phyloP scores from a whole-genome alignment of 2,888 invertebrate species.

The Calameuta pallipes region DNA sequence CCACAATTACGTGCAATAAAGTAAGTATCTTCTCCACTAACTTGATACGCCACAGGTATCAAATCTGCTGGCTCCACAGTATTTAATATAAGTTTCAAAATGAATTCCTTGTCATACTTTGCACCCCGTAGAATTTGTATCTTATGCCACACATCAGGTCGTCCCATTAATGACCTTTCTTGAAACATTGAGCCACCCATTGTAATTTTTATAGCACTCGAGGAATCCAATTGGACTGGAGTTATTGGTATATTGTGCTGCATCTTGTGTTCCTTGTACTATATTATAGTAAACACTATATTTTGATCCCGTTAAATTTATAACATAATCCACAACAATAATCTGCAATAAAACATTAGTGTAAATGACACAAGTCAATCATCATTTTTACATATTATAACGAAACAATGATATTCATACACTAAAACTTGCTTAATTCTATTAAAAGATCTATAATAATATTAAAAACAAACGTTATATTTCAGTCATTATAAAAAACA shows the following conservation, averaged over 20 bases:
- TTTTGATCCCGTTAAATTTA: background rate
- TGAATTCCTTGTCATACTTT: constrained; percentile 55
- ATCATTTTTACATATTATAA: background rate
- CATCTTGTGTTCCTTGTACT: constrained; percentile 16
- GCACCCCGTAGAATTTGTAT: constrained; percentile 54
- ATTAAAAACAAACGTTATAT: background rate
- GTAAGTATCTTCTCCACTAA: constrained; percentile 55
- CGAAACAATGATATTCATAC: background rate
- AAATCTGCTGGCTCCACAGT: constrained; percentile 67
- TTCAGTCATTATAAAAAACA: background rate
- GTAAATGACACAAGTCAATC: background rate
- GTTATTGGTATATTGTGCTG: constrained; percentile 27
- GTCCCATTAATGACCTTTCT: constrained; percentile 54
- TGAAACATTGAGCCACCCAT: constrained; percentile 47
- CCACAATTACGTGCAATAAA: constrained; percentile 69
- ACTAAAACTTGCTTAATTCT: background rate
- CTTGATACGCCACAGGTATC: constrained; percentile 67
- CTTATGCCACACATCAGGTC: constrained; percentile 59
- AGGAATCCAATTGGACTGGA: constrained; percentile 46
- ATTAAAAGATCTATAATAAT: background rate
- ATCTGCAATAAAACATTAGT: background rate
- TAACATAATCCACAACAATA: background rate
- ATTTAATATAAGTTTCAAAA: constrained; percentile 65
- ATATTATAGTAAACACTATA: background rate
- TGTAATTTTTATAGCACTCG: constrained; percentile 47